Evolutionary conservation across 2,797 vertebrate species (phyloP).

Genomic region (Falco novaeseelandiae): DNA sequence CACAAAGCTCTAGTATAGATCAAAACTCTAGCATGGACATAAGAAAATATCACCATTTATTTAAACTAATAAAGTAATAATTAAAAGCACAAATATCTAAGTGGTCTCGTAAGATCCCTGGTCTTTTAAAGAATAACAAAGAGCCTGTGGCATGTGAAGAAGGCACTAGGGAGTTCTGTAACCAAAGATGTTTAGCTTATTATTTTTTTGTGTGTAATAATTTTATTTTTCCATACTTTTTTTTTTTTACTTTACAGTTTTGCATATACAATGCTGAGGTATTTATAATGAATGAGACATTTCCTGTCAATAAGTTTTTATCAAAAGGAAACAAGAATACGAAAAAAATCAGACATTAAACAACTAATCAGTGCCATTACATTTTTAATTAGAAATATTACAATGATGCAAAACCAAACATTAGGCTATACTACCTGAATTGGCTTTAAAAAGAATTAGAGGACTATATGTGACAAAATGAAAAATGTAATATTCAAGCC

Average conservation of each 20-base stretch:
- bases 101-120: not conserved
- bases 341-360: not conserved
- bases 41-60: not conserved
- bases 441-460: not conserved
- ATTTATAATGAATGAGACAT: not conserved
- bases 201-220: not conserved
- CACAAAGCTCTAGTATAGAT: not conserved
- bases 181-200: not conserved
- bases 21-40: not conserved
- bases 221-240: not conserved
- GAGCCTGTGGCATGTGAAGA: not conserved
- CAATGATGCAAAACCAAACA: not conserved
- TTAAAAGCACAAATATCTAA: slow-evolving; percentile 35
- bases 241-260: not conserved
- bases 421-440: not conserved
- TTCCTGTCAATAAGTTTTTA: not conserved
- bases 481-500: not conserved
- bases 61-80: slow-evolving; percentile 36
- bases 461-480: not conserved
- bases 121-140: not conserved
- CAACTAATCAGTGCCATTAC: not conserved
- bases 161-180: not conserved
- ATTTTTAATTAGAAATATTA: slow-evolving; percentile 3
- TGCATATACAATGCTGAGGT: not conserved
- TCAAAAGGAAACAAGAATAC: not conserved